A percentile compares a stretch with the other conserved stretches of the same genome.
Evolutionary conservation across 2,113 vertebrate genomes (phyloP).

Genomic region (Lepisosteus osseus): DNA sequence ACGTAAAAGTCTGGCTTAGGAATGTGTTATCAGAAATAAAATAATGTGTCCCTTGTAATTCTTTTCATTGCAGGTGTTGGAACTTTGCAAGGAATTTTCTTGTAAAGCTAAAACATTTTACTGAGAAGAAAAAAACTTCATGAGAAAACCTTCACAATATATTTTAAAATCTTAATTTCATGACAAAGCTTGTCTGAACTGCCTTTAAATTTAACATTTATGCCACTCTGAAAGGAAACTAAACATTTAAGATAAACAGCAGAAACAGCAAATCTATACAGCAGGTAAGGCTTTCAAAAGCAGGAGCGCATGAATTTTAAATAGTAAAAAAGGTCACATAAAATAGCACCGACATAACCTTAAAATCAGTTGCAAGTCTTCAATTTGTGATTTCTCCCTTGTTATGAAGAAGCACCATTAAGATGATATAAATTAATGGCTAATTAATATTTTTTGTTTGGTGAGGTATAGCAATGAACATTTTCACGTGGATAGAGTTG

Average conservation of each 20-base stretch:
- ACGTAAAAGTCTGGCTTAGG: constrained; percentile 66
- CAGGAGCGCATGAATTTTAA: constrained; percentile 37
- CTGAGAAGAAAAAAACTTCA: constrained; percentile 1
- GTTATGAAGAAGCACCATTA: constrained; percentile 69
- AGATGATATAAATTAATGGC: constrained; percentile 61
- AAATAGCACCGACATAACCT: constrained; percentile 45
- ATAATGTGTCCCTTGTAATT: constrained; percentile 26
- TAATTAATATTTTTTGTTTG: constrained; percentile 63
- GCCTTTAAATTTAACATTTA: background rate
- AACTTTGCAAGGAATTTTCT: constrained; percentile 1
- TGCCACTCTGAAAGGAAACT: constrained; percentile 7
- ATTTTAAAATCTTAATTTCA: background rate
- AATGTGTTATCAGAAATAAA: constrained; percentile 53
- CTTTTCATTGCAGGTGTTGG: background rate
- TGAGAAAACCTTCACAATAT: background rate
- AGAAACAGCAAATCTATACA: background rate
- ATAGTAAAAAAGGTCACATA: constrained; percentile 30
- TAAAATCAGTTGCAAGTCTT: constrained; percentile 41
- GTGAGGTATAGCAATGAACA: constrained; percentile 77
- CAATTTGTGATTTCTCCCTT: constrained; percentile 57
- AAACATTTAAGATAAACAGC: constrained; percentile 4
- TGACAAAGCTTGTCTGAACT: no score
- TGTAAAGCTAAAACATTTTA: background rate
- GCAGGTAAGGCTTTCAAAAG: constrained; percentile 31
- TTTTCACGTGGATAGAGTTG: constrained; percentile 24